Evolutionary conservation across 2,888 invertebrate genomes (phyloP).

Genomic region (Dolomedes plantarius): DNA sequence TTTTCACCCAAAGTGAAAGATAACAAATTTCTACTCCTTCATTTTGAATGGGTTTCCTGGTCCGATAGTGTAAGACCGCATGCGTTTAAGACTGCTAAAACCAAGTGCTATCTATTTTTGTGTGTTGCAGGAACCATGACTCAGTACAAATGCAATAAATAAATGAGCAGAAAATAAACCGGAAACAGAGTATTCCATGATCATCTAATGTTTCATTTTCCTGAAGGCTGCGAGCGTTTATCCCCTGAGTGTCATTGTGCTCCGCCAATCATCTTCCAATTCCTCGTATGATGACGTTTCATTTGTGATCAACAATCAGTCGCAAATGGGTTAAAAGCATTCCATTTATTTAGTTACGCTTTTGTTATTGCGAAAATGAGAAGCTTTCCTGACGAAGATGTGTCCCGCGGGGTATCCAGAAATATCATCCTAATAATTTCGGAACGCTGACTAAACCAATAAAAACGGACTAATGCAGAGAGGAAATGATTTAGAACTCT

Average conservation of each 20-base stretch:
- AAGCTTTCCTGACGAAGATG: neutral
- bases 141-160: too few species aligned
- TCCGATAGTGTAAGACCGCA: too few species aligned
- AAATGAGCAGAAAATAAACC: neutral
- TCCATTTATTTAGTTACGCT: slow-evolving; percentile 51
- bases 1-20: too few species aligned
- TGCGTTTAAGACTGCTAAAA: too few species aligned
- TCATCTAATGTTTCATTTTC: slow-evolving; percentile 19
- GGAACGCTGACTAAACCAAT: neutral
- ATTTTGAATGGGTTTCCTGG: too few species aligned
- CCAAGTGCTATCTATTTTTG: too few species aligned
- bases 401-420: slow-evolving; percentile 35
- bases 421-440: slow-evolving; percentile 28
- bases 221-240: neutral
- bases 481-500: neutral
- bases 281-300: slow-evolving; percentile 30
- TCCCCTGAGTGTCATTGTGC: slow-evolving; percentile 36
- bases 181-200: neutral
- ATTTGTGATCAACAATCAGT: slow-evolving; percentile 34
- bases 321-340: slow-evolving; percentile 52
- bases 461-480: neutral
- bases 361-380: slow-evolving; percentile 26
- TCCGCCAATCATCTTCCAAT: slow-evolving; percentile 11
- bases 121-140: too few species aligned
- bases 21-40: too few species aligned